Conservation (phyloP, 1,140 invertebrate genomes). For the Reticulitermes speratus region DNA sequence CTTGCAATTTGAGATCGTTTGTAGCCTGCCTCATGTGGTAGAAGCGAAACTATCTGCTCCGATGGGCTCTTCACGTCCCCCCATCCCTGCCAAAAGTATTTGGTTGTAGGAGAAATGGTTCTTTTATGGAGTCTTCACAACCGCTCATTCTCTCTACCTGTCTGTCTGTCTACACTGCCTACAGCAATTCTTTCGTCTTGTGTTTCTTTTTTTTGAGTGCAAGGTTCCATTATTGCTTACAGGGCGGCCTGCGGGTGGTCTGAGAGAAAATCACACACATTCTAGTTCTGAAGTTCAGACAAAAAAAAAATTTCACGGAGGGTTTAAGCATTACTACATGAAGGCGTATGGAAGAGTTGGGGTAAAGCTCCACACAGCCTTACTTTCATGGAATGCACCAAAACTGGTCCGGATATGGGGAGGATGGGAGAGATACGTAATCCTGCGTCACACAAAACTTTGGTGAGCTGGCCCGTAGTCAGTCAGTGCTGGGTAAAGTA, state of each 20-base stretch:
- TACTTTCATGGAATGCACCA: no score
- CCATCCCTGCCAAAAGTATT: background rate
- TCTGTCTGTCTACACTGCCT: no score
- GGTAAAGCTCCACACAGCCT: no score
- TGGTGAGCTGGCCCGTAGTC: no score
- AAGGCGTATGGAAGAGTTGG: no score
- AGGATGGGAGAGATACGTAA: no score
- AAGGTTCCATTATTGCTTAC: background rate
- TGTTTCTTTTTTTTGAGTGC: background rate
- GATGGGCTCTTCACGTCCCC: background rate
- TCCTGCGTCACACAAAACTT: no score
- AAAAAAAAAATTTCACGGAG: no score
- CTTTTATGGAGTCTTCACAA: background rate
- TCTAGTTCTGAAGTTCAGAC: no score
- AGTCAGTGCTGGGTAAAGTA: no score
- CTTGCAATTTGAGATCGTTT: constrained; percentile 13
- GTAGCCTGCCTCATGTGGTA: background rate
- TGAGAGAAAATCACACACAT: background rate
- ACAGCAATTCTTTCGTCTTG: background rate
- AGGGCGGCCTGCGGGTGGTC: background rate
- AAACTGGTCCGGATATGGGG: no score
- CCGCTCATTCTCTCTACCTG: background rate
- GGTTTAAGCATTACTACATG: no score
- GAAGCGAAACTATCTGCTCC: background rate
- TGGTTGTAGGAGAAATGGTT: background rate